Conservation (phyloP, 2,797 vertebrate genomes). For the Micropoecilia bifurca region DNA sequence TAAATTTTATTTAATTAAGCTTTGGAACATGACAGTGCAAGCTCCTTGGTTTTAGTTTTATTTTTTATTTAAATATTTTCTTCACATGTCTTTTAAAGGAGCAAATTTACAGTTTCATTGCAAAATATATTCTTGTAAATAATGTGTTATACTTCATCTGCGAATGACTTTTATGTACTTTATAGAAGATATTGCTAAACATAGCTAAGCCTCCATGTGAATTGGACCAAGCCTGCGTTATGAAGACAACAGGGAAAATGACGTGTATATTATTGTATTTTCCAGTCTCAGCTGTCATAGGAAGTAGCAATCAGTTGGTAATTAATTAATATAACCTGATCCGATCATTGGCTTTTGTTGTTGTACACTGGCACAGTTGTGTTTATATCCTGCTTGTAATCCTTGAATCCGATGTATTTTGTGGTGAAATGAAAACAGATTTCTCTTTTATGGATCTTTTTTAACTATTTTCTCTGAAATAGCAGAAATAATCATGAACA, state of each 20-base stretch:
- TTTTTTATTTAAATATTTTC: constrained; percentile 43
- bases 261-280: constrained; percentile 60
- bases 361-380: constrained; percentile 61
- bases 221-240: constrained; percentile 43
- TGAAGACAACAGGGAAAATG: constrained; percentile 42
- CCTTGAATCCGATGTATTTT: constrained; percentile 48
- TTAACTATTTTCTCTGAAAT: constrained; percentile 46
- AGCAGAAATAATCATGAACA: constrained; percentile 23
- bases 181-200: constrained; percentile 36
- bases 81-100: constrained; percentile 56
- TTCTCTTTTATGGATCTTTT: constrained; percentile 46
- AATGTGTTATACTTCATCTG: constrained; percentile 53
- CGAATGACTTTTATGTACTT: constrained; percentile 55
- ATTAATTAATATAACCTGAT: constrained; percentile 23
- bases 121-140: constrained; percentile 64
- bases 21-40: constrained; percentile 63
- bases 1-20: constrained; percentile 64
- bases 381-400: constrained; percentile 53
- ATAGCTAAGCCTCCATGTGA: constrained; percentile 39
- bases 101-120: constrained; percentile 52
- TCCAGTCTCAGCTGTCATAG: constrained; percentile 50
- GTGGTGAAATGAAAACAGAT: constrained; percentile 48
- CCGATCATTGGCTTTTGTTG: constrained; percentile 42
- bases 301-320: constrained; percentile 31
- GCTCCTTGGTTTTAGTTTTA: constrained; percentile 47